phyloP scores from a whole-genome alignment of 2,888 invertebrate species.

The Hylaea fasciaria region DNA sequence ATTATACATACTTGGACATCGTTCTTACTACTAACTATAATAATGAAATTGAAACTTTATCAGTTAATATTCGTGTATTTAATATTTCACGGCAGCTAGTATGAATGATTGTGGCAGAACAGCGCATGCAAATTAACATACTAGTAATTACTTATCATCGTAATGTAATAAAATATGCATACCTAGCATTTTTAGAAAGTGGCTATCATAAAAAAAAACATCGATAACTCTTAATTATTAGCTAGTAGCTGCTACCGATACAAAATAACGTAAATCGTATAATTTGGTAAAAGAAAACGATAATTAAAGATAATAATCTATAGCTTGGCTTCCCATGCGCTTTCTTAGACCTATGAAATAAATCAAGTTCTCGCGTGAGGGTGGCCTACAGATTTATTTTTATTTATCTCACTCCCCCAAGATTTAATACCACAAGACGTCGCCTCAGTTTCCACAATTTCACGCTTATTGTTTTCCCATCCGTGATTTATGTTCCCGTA shows the following conservation, averaged over 20 bases:
- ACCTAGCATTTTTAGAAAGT: background rate
- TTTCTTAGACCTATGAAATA: conserved; percentile 62
- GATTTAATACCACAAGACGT: conserved; percentile 81
- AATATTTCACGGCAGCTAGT: background rate
- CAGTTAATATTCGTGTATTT: no score
- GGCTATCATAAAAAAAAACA: background rate
- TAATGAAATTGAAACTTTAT: no score
- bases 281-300: conserved; percentile 55
- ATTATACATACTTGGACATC: no score
- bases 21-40: no score
- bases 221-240: conserved; percentile 10
- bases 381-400: conserved; percentile 79
- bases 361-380: conserved; percentile 78
- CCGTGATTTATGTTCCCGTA: conserved; percentile 82
- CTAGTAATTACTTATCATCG: conserved; percentile 3
- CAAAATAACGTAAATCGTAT: conserved; percentile 32
- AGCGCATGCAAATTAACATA: conserved; percentile 7
- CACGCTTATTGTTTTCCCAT: conserved; percentile 86
- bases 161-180: conserved; percentile 11
- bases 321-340: conserved; percentile 17
- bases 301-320: conserved; percentile 6
- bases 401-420: conserved; percentile 84
- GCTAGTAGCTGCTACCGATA: conserved; percentile 13
- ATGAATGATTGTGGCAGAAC: conserved; percentile 1
- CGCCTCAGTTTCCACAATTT: conserved; percentile 84